Base-by-base conservation (phyloP, 2,113 vertebrate species). In the Pleuronectes platessa region DNA sequence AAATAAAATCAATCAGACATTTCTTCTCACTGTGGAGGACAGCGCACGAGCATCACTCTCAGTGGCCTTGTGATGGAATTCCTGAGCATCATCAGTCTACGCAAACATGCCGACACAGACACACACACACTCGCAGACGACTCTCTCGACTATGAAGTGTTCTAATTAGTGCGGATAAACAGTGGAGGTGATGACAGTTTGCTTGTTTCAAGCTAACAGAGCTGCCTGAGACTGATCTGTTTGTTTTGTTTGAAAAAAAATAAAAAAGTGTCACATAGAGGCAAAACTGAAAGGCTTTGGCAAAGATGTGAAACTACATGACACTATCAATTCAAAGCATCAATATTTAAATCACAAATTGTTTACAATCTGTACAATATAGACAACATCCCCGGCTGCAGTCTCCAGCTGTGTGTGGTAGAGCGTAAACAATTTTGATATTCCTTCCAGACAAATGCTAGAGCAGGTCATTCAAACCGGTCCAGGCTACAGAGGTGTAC, bases 131-230 rank as follows among this genome's bases (percentile, higher is more conserved):
- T 66, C 31, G 66, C 81, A 87, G 42, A 56, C 60, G 78, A 70
- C 76, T 81, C 88, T 90, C 88, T 90, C 78, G 79, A 90, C 76
- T 75, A 74, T 90, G 79, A 86, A 92, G 90, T 85, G 85, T 56
- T 76, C 75, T 90, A 89, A 91, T 93, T 91, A 89, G 83, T 59
- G 61, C 65, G 76, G 78, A 78, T 86, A 89, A 88, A 90, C 78
- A 90, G 37, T 75, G 65, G 74, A 84, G 78, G 67, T 74, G 77
- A 77, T 71, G 60, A 73, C 66, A 59, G 59, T 15, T 59, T 63
- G 83, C 83, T 82, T 71, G 89, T 87, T 88, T 82, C 83, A 83
- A 81, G 79, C 76, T 78, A 74, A 86, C 71, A 79, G 79, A 74
- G 74, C 58, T 71, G 77, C 61, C 58, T 59, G 66, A 11, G 67